A percentile compares a stretch with the other conserved stretches of the same genome.
Conservation (phyloP, 2,113 vertebrate species). For the Henicopernis longicauda region DNA sequence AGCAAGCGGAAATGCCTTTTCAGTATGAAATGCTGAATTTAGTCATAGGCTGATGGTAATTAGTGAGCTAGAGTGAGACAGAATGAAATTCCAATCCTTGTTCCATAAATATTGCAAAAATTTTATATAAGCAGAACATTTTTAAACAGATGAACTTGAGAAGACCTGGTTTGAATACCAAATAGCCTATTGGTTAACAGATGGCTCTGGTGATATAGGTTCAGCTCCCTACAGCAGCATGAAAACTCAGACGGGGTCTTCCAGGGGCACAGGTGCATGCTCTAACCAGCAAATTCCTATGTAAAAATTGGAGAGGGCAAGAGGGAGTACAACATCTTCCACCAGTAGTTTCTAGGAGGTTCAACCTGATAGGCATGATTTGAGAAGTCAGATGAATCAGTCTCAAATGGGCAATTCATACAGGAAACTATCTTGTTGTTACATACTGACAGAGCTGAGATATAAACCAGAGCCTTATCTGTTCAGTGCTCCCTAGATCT, state of each 20-base stretch:
- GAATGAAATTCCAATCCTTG: neutral
- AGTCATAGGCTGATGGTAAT: neutral
- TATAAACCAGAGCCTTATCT: neutral
- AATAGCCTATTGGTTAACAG: neutral
- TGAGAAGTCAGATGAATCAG: neutral
- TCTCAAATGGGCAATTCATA: neutral
- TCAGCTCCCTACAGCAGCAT: neutral
- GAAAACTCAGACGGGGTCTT: neutral
- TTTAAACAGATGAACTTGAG: neutral
- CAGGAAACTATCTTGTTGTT: neutral
- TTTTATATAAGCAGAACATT: neutral
- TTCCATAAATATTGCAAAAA: constrained; percentile 29
- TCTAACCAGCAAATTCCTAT: neutral
- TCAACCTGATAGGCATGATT: accelerated
- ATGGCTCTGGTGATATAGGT: neutral
- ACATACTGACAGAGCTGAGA: neutral
- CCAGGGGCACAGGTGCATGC: neutral
- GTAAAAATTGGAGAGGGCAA: neutral
- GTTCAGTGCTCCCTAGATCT: neutral
- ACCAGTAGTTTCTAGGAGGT: neutral
- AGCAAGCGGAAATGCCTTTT: neutral
- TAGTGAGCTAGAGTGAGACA: neutral
- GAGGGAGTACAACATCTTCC: neutral
- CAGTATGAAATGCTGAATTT: neutral
- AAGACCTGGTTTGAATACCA: constrained; percentile 1